Evolutionary conservation across 37 sponge, comb jelly and placozoan genomes (phyloP).

Genomic region (Aplysina aerophoba): DNA sequence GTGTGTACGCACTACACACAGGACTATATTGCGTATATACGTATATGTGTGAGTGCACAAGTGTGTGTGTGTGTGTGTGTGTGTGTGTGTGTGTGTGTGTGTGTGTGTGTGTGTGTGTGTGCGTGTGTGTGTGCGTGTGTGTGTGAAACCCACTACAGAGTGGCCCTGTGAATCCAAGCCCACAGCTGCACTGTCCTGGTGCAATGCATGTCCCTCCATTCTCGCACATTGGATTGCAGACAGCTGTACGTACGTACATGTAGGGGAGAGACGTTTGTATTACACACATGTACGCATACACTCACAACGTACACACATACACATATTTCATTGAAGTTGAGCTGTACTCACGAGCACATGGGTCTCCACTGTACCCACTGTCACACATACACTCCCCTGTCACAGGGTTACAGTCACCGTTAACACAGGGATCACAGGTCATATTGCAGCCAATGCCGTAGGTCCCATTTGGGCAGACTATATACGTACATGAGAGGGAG

Average conservation of each 20-base stretch:
- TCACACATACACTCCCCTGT: neutral
- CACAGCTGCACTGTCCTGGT: neutral
- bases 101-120: constrained; percentile 40
- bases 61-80: neutral
- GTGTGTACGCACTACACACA: neutral
- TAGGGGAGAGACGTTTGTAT: neutral
- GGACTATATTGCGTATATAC: neutral
- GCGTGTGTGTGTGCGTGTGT: constrained; percentile 44
- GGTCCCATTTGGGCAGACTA: constrained; percentile 21
- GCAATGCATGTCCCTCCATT: constrained; percentile 32
- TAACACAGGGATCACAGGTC: constrained; percentile 3
- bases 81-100: constrained; percentile 48
- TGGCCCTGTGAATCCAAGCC: neutral
- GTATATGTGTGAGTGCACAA: neutral
- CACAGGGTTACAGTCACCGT: constrained; percentile 3
- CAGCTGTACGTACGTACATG: neutral
- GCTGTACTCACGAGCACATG: constrained; percentile 12
- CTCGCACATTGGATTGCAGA: neutral
- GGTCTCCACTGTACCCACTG: neutral
- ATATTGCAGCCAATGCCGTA: neutral
- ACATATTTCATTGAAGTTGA: neutral
- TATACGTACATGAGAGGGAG: too few species aligned
- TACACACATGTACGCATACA: constrained; percentile 13
- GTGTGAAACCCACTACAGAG: neutral
- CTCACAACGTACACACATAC: neutral